Conservation (phyloP, 2,888 invertebrate species). For the Pantelozetes paolii region DNA sequence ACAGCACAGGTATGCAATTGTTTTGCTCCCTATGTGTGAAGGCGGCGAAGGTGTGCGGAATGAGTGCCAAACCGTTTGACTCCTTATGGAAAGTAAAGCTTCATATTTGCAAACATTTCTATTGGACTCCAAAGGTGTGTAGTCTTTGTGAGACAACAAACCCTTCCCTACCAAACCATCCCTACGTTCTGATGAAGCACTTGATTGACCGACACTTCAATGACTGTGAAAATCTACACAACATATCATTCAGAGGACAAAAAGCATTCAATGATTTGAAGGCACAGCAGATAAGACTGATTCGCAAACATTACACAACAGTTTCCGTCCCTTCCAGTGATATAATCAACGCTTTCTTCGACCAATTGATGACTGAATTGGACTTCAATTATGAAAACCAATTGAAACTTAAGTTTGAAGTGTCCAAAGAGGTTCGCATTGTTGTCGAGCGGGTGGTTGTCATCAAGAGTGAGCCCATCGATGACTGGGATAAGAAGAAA, state of each 20-base stretch:
- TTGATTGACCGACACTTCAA: slow-evolving; percentile 19
- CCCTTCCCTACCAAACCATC: not conserved
- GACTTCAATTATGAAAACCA: slow-evolving; percentile 22
- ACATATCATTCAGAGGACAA: slow-evolving; percentile 12
- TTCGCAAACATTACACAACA: not conserved
- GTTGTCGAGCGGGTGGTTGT: not conserved
- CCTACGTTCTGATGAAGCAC: slow-evolving; percentile 20
- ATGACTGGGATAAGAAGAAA: not conserved
- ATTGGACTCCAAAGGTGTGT: not conserved
- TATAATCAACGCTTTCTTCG: not conserved
- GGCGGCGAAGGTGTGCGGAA: not conserved
- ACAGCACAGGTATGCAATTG: not conserved
- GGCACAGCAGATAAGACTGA: not conserved
- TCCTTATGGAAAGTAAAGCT: slow-evolving; percentile 15
- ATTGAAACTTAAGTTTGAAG: not conserved
- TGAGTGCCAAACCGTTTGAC: not conserved
- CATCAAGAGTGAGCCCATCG: not conserved
- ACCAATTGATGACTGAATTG: slow-evolving; percentile 6
- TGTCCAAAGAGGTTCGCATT: not conserved
- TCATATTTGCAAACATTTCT: slow-evolving; percentile 18
- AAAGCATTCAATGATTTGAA: slow-evolving; percentile 25
- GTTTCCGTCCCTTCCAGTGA: not conserved
- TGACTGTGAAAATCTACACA: not conserved
- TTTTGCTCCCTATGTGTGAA: slow-evolving; percentile 3
- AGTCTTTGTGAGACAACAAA: not conserved